Conservation (phyloP, 2,797 vertebrate genomes). For the Cyprinodon diabolis region DNA sequence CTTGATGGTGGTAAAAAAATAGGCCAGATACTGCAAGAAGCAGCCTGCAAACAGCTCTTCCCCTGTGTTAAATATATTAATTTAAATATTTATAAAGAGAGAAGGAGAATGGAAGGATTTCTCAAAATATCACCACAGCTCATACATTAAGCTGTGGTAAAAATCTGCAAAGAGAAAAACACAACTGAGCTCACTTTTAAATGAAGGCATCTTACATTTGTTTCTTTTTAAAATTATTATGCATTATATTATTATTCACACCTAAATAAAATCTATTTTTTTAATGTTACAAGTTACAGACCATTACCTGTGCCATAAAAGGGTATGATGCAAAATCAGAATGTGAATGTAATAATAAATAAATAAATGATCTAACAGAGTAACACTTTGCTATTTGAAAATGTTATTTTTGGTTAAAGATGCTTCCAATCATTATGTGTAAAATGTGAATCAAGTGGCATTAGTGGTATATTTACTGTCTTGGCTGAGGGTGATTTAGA, state of each 20-base stretch:
- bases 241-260: neutral
- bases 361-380: neutral
- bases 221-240: neutral
- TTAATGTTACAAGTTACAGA: neutral
- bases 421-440: neutral
- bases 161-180: neutral
- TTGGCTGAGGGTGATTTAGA: too few species aligned
- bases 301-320: too few species aligned
- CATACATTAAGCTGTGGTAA: neutral
- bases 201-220: neutral
- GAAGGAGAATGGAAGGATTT: neutral
- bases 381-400: neutral
- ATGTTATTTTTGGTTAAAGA: neutral
- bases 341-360: too few species aligned
- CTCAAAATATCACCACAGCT: neutral
- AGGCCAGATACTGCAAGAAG: neutral
- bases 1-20: neutral
- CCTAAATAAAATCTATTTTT: neutral
- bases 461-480: neutral
- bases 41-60: neutral
- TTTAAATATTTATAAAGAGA: neutral
- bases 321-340: too few species aligned
- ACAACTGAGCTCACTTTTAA: neutral
- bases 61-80: neutral
- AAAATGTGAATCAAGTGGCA: neutral